Evolutionary conservation across 2,113 vertebrate genomes (phyloP).

Genomic region (Dasyornis broadbenti): DNA sequence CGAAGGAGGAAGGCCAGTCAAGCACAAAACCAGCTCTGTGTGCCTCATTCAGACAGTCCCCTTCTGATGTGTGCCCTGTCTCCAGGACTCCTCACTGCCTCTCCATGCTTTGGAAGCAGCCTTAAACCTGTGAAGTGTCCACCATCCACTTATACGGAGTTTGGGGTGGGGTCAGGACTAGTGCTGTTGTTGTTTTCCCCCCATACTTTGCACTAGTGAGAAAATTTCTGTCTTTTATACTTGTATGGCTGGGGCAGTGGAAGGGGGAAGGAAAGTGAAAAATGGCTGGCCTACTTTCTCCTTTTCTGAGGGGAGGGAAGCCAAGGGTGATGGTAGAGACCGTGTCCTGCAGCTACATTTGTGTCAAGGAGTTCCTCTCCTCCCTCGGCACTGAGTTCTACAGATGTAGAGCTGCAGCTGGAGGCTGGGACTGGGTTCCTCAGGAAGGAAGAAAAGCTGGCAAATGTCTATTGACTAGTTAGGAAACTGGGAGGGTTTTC

Average conservation of each 20-base stretch:
- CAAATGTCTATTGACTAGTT: background rate
- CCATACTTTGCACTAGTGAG: background rate
- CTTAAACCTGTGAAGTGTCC: background rate
- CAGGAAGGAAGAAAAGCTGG: constrained; percentile 63
- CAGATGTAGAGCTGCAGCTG: background rate
- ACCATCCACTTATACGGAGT: background rate
- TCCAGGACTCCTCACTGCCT: background rate
- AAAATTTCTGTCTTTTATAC: background rate
- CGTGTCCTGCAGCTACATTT: background rate
- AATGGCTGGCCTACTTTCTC: background rate
- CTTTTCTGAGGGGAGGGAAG: background rate
- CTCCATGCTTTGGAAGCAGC: background rate
- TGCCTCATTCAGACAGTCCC: background rate
- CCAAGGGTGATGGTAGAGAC: background rate
- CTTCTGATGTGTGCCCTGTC: background rate
- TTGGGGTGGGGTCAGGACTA: background rate
- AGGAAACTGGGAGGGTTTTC: background rate
- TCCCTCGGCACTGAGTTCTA: background rate
- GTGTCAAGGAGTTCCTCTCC: background rate
- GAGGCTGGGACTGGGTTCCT: constrained; percentile 25
- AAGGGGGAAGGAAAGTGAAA: background rate
- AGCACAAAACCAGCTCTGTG: background rate
- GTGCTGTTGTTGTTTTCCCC: background rate
- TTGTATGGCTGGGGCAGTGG: background rate
- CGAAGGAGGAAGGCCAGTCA: background rate